phyloP scores from a whole-genome alignment of 2,797 vertebrate genomes.

The Girardinus metallicus region DNA sequence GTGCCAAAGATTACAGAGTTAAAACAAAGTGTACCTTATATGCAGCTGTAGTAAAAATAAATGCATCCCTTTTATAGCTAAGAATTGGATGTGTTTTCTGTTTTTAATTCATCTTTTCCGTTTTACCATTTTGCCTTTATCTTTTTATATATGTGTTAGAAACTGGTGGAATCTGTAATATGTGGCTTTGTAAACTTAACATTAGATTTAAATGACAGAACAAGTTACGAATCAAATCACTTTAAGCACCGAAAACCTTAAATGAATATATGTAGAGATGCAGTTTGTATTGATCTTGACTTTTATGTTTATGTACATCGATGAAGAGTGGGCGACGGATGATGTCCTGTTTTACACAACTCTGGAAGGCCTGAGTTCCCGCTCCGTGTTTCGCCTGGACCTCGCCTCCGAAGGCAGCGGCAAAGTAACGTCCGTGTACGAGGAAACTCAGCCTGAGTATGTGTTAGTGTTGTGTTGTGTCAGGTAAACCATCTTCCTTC shows the following conservation, averaged over 20 bases:
- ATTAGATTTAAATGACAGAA: neutral
- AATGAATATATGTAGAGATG: neutral
- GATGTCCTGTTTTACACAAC: conserved; percentile 89
- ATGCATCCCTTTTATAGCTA: neutral
- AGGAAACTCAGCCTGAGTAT: conserved; percentile 91
- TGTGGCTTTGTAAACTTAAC: neutral
- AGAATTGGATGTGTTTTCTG: neutral
- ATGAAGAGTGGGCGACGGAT: conserved; percentile 91
- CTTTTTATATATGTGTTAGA: neutral
- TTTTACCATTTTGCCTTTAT: neutral
- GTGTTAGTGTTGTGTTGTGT: conserved; percentile 28
- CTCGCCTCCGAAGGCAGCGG: conserved; percentile 73
- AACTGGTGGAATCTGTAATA: neutral
- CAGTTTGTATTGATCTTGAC: neutral
- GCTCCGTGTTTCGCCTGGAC: conserved; percentile 84
- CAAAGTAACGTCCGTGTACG: conserved; percentile 82
- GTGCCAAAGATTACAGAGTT: neutral
- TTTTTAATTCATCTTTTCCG: neutral
- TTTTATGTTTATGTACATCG: conserved; percentile 16
- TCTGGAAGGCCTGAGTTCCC: conserved; percentile 87
- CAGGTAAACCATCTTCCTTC: neutral
- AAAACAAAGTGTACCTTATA: neutral
- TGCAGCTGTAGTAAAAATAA: neutral
- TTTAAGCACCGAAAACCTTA: neutral
- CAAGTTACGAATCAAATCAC: neutral